These are phyloP conservation scores for Spodoptera picta DNA, from an alignment of 2,888 invertebrate species.

Conservation along the genomic window DNA sequence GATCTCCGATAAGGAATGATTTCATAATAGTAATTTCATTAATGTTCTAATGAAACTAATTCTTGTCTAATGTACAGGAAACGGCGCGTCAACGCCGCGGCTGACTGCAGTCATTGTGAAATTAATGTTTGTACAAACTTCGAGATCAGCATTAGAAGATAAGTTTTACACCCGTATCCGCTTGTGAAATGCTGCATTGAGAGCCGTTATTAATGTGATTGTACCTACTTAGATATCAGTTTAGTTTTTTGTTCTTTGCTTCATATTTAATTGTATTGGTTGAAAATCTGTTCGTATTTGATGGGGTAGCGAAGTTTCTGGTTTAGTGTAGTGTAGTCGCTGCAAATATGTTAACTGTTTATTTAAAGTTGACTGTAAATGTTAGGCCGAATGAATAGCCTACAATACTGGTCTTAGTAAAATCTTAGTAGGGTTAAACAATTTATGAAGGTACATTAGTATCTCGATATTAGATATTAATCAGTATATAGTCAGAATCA, in stretches of 20 bases:
- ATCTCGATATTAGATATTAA: not conserved
- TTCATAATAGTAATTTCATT: conserved; percentile 34
- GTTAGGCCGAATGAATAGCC: too few species aligned
- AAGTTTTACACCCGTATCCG: conserved; percentile 59
- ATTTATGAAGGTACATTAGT: too few species aligned
- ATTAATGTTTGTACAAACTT: conserved; percentile 60
- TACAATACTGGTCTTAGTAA: too few species aligned
- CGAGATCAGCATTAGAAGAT: conserved; percentile 62
- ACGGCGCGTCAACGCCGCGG: conserved; percentile 43
- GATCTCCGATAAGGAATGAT: not conserved
- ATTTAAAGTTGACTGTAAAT: too few species aligned
- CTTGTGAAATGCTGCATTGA: conserved; percentile 59
- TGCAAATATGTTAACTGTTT: too few species aligned
- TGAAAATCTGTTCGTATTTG: too few species aligned
- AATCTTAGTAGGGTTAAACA: too few species aligned
- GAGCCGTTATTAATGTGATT: conserved; percentile 39
- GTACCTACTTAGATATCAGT: conserved; percentile 31
- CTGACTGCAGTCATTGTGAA: conserved; percentile 48
- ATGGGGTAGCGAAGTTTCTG: too few species aligned
- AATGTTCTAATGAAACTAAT: conserved; percentile 25
- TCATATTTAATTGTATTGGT: too few species aligned
- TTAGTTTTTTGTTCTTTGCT: conserved; percentile 9
- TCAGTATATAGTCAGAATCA: conserved; percentile 16
- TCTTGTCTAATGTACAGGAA: conserved; percentile 44
- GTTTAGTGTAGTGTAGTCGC: too few species aligned